Evolutionary conservation across 1,140 invertebrate genomes (phyloP).

Genomic region (Dysdera silvatica): DNA sequence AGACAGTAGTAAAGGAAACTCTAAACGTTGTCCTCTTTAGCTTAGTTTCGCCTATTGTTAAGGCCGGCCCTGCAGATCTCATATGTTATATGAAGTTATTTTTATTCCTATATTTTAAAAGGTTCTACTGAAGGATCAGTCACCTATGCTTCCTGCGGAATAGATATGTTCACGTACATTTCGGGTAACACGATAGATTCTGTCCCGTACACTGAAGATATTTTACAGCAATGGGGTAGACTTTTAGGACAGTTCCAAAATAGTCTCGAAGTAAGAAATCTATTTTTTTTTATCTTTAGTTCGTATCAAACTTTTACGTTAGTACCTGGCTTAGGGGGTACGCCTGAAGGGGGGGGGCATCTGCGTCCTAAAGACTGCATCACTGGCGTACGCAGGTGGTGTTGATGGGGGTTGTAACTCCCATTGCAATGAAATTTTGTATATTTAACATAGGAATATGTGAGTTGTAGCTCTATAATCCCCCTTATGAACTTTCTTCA

Average conservation of each 20-base stretch:
- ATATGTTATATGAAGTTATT: not conserved
- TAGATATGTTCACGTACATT: constrained; percentile 57
- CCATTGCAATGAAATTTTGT: no score
- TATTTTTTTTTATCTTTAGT: not conserved
- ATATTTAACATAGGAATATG: no score
- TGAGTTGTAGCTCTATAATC: no score
- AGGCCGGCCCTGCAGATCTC: not conserved
- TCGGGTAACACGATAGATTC: constrained; percentile 59
- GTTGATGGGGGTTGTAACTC: no score
- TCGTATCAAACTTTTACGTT: not conserved
- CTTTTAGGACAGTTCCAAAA: constrained; percentile 59
- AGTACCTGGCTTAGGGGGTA: not conserved
- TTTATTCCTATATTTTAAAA: not conserved
- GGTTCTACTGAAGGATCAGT: not conserved
- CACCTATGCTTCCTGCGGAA: not conserved
- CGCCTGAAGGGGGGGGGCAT: no score
- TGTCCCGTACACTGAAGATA: constrained; percentile 49
- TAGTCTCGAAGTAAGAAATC: constrained; percentile 51
- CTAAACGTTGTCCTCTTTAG: not conserved
- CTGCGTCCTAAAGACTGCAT: no score
- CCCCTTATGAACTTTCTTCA: no score
- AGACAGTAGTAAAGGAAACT: not conserved
- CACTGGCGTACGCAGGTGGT: no score
- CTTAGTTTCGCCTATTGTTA: not conserved
- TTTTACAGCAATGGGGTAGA: constrained; percentile 62